phyloP scores from a whole-genome alignment of 2,888 invertebrate genomes.

The Parascotia fuliginaria region DNA sequence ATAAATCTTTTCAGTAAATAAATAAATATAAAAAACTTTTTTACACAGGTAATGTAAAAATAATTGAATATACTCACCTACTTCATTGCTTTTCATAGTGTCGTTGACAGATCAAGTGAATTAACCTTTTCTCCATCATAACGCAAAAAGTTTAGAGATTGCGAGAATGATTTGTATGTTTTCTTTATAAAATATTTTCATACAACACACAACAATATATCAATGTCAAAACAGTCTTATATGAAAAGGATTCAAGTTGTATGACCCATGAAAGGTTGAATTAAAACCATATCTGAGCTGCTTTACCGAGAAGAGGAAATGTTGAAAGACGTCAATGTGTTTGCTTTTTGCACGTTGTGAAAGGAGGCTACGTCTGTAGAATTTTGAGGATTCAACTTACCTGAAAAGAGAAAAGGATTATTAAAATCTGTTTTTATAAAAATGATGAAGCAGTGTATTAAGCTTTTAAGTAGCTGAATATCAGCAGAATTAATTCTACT shows the following conservation, averaged over 20 bases:
- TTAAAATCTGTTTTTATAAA: too few species aligned
- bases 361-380: neutral
- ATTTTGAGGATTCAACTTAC: neutral
- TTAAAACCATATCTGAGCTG: neutral
- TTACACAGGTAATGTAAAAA: too few species aligned
- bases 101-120: too few species aligned
- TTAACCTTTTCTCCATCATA: too few species aligned
- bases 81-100: too few species aligned
- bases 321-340: neutral
- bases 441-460: too few species aligned
- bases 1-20: too few species aligned
- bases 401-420: neutral
- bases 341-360: neutral
- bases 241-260: slow-evolving; percentile 3
- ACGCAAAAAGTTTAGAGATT: too few species aligned
- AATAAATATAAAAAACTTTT: too few species aligned
- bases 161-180: neutral
- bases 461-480: too few species aligned
- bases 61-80: too few species aligned
- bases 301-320: neutral
- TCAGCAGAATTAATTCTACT: too few species aligned
- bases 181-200: neutral
- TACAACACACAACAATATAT: neutral
- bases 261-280: neutral
- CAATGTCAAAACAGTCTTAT: slow-evolving; percentile 2